A percentile compares a stretch with the other conserved stretches of the same genome.
These are phyloP conservation scores for Thrips palmi DNA, from an alignment of 1,140 invertebrate species.

Conservation along the genomic window DNA sequence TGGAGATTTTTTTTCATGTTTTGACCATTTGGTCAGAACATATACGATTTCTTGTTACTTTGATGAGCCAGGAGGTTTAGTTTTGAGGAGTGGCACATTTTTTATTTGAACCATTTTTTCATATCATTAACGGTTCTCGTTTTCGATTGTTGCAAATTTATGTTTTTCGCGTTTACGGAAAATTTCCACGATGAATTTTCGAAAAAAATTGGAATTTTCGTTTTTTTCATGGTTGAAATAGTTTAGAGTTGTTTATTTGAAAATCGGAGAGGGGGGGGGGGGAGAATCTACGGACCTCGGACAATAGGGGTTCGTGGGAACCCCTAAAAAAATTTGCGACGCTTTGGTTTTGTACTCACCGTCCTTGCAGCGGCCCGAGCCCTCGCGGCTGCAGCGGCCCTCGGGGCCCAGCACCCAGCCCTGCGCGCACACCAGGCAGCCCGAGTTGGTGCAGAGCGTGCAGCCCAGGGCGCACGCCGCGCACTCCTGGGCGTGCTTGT, in stretches of 20 bases:
- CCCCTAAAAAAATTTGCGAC: too few species aligned
- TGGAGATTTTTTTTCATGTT: too few species aligned
- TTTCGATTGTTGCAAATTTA: too few species aligned
- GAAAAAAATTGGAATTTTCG: slow-evolving; percentile 1
- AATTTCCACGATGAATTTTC: not conserved
- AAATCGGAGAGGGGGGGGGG: not conserved
- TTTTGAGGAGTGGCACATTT: too few species aligned
- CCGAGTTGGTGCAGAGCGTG: slow-evolving; percentile 39
- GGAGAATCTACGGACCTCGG: too few species aligned
- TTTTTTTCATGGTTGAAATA: slow-evolving; percentile 4
- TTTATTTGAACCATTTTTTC: too few species aligned
- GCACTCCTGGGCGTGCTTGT: slow-evolving; percentile 57
- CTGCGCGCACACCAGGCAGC: slow-evolving; percentile 44
- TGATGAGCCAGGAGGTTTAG: too few species aligned
- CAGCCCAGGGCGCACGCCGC: slow-evolving; percentile 53
- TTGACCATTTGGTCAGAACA: too few species aligned
- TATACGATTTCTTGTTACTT: too few species aligned
- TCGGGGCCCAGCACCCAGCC: slow-evolving; percentile 56
- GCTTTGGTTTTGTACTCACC: slow-evolving; percentile 23
- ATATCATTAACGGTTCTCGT: too few species aligned
- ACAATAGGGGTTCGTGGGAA: too few species aligned
- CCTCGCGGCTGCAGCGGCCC: slow-evolving; percentile 42
- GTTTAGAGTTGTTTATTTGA: not conserved
- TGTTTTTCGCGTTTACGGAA: not conserved
- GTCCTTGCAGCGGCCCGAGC: slow-evolving; percentile 40